phyloP scores from a whole-genome alignment of 1,140 invertebrate genomes.

The Heliconius eleuchia region DNA sequence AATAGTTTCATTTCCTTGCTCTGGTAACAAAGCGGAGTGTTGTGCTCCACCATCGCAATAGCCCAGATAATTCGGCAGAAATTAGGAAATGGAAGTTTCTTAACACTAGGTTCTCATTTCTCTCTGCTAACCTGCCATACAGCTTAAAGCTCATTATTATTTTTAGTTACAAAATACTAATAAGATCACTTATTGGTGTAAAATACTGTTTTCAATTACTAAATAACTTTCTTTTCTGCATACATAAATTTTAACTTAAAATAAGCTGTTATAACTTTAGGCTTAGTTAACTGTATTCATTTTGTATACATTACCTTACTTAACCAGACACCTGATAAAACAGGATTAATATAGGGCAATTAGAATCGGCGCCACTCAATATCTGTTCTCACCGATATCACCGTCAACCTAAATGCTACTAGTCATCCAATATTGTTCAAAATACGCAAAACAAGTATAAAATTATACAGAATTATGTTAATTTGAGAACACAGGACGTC shows the following conservation, averaged over 20 bases:
- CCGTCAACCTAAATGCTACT: constrained; percentile 34
- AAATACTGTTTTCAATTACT: too few species aligned
- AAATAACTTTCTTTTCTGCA: neutral
- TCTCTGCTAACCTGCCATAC: too few species aligned
- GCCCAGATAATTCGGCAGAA: too few species aligned
- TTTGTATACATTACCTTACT: constrained; percentile 6
- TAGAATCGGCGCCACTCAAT: constrained; percentile 24
- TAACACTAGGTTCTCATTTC: too few species aligned
- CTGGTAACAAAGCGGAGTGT: too few species aligned
- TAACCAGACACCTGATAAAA: constrained; percentile 15
- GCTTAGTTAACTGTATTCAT: neutral
- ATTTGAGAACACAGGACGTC: constrained; percentile 56
- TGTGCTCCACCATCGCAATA: too few species aligned
- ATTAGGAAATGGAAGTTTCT: too few species aligned
- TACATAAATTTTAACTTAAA: neutral
- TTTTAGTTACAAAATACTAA: too few species aligned
- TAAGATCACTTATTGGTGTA: too few species aligned
- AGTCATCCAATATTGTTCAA: constrained; percentile 33
- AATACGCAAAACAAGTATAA: constrained; percentile 40
- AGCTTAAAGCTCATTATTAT: too few species aligned
- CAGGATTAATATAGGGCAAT: constrained; percentile 22
- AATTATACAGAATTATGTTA: constrained; percentile 52
- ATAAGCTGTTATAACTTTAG: neutral
- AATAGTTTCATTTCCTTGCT: too few species aligned
- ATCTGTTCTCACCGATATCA: constrained; percentile 37